Base-by-base conservation (phyloP, 1,140 invertebrate genomes). In the Sycobia sp. region DNA sequence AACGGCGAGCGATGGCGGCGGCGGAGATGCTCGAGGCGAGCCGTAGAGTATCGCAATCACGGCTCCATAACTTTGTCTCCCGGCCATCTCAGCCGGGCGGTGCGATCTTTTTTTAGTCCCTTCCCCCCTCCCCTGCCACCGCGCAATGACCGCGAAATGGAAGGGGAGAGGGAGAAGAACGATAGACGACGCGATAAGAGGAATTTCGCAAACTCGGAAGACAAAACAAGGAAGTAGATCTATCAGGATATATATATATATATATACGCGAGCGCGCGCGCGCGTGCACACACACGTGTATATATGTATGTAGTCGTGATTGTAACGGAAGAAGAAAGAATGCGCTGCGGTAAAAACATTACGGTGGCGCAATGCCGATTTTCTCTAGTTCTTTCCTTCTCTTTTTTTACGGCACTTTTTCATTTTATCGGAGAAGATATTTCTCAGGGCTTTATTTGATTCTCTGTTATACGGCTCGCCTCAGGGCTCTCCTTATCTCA, bases 31-130 rank as follows among this genome's bases (percentile, higher is more conserved):
- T n/a, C n/a, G n/a, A n/a, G n/a, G n/a, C n/a, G n/a, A n/a, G n/a
- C n/a, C n/a, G n/a, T n/a, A n/a, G 54, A 63, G 61, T 57, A 51
- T 63, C 41, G 44, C 61, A 63, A 63, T 63, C 61, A 63, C 46
- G 20, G 54, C 44, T 41, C 53, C 53, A 57, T 63, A 63, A 63
- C 61, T 63, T 63, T 50, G 61, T 62, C 61, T 43, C 41, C 22
- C 38, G 2, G 4, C 23, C 32, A 27, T 38, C 23, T 47, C n/a
- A n/a, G n/a, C n/a, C n/a, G n/a, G n/a, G n/a, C n/a, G n/a, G n/a
- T n/a, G n/a, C n/a, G n/a, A n/a, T n/a, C n/a, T n/a, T n/a, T n/a
- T n/a, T n/a, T n/a, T n/a, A n/a, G 13, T 38, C 29, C 36, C 27
- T 27, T 25, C 46, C 2, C 46, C 23, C 10, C 43, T 22, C 3